These are phyloP conservation scores for Diaperis boleti DNA, from an alignment of 2,888 invertebrate genomes.

Conservation along the genomic window DNA sequence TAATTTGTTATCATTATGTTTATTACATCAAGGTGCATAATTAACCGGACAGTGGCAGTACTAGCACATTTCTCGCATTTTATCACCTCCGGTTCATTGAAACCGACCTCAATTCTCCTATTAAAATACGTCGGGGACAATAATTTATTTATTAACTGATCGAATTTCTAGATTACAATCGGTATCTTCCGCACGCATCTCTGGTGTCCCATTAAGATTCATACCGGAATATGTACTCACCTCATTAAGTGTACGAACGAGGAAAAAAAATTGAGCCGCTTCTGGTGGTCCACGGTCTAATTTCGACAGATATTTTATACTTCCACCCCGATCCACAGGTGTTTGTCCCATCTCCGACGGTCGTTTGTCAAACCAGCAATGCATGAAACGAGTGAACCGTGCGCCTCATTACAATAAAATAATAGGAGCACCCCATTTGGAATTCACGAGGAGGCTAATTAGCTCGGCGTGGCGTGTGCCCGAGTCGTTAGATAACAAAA, in stretches of 20 bases:
- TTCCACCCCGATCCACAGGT: too few species aligned
- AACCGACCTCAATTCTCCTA: conserved; percentile 9
- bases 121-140: background rate
- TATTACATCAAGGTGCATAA: background rate
- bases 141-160: conserved; percentile 2
- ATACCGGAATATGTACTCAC: background rate
- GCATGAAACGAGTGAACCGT: conserved; percentile 52
- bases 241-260: background rate
- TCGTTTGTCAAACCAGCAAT: conserved; percentile 43
- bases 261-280: conserved; percentile 1
- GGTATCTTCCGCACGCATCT: conserved; percentile 1
- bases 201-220: background rate
- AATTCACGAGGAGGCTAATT: conserved; percentile 40
- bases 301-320: background rate
- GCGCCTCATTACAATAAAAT: conserved; percentile 49
- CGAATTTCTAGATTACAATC: background rate
- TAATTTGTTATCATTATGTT: background rate
- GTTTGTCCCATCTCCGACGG: background rate
- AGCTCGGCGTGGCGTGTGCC: conserved; percentile 40
- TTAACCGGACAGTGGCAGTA: background rate
- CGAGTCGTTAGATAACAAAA: conserved; percentile 40
- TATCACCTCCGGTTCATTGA: conserved; percentile 12
- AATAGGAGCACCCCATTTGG: conserved; percentile 42
- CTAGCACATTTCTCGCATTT: conserved; percentile 3
- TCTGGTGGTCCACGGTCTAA: background rate